Base-by-base conservation (phyloP, 2,113 vertebrate species). In the Caranx ignobilis region DNA sequence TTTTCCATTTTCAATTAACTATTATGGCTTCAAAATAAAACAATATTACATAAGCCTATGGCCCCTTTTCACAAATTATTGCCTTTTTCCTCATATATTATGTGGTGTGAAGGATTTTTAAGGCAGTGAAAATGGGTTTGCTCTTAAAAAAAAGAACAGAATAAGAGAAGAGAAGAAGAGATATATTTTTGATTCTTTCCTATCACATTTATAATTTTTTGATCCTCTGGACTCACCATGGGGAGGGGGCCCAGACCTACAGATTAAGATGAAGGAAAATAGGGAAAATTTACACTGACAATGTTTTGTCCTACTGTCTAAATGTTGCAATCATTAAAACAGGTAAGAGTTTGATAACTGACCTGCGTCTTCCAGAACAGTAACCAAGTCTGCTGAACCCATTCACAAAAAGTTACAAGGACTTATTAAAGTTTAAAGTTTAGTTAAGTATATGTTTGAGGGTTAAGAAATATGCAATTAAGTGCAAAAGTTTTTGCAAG, bases 401-500 rank as follows among this genome's bases (percentile, higher is more conserved):
- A 16, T 54, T 32, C 4, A 11, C 26, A 45, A 8, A 57, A 57
- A 57, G n/a, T 11, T 34, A 59, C 2, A 26, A 26, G 26, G 26
- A 26, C 26, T 26, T 26, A 26, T 26, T 26, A 26, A 26, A 26
- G 26, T 26, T 26, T 26, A 26, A 26, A 26, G 26, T 26, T 26
- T 26, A 26, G 26, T 26, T 26, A 35, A 48, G 34, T 31, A 59
- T 5, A 8, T 57, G 66, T 71, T 71, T 66, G 18, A 72, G 8
- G 16, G 55, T 37, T 65, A 74, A 62, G 26, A 66, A 75, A 73
- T 80, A 45, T 64, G 67, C 48, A 16, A 77, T 55, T 50, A 67
- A 79, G 66, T 83, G 16, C 55, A 73, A 71, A 55, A 4, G 32
- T 77, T 77, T 82, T 75, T 76, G 47, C 57, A 35, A 68, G 37